Percentiles rank a stretch among this genome's conserved stretches.
Conservation (phyloP, 2,888 invertebrate genomes). For the Dioctria rufipes region DNA sequence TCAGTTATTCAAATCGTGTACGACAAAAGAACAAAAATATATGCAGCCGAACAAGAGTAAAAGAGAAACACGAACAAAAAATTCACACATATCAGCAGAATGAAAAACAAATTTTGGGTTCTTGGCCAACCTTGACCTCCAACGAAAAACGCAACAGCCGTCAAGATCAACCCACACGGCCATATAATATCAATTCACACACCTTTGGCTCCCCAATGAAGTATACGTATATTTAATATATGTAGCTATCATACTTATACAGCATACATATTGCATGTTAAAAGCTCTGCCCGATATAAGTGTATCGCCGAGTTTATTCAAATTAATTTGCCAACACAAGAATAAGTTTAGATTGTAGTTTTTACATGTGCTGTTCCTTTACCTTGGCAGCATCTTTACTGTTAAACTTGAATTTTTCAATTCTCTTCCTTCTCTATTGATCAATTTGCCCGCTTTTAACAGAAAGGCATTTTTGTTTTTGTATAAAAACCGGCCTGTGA, state of each 20-base stretch:
- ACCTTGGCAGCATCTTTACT: conserved; percentile 33
- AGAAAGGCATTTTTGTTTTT: conserved; percentile 11
- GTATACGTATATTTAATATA: background rate
- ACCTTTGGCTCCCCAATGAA: no score
- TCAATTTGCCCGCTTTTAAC: background rate
- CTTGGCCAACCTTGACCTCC: conserved; percentile 60
- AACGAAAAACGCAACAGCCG: conserved; percentile 55
- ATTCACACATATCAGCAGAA: conserved; percentile 4
- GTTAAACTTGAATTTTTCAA: conserved; percentile 43
- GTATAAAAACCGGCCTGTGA: background rate
- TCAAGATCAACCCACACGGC: conserved; percentile 44
- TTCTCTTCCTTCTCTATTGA: conserved; percentile 32
- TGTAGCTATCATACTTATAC: background rate
- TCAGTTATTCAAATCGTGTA: no score
- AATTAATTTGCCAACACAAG: background rate
- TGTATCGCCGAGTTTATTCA: background rate
- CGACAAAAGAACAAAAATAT: no score
- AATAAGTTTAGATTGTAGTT: background rate
- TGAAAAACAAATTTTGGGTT: conserved; percentile 54
- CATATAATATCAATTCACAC: background rate
- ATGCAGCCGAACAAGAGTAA: no score
- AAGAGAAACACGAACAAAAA: conserved; percentile 9
- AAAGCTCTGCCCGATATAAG: background rate
- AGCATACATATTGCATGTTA: background rate
- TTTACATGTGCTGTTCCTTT: conserved; percentile 37